phyloP scores from a whole-genome alignment of 2,113 vertebrate genomes.

The Donacobius atricapilla region DNA sequence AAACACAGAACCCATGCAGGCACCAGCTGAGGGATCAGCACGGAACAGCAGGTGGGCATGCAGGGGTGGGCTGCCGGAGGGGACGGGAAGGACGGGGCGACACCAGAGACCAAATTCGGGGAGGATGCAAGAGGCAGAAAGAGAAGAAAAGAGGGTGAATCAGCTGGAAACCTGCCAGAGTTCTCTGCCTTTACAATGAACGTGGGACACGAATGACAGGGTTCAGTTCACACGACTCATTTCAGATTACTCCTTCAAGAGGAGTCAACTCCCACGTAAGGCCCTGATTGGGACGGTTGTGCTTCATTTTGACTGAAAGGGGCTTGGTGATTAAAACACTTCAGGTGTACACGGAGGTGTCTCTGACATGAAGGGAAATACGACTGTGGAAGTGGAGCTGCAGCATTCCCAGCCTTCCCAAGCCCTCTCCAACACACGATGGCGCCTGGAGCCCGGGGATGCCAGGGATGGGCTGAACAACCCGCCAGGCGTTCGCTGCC shows the following conservation, averaged over 20 bases:
- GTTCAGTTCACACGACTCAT: background rate
- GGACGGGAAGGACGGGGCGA: background rate
- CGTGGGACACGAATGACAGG: background rate
- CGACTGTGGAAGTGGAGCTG: background rate
- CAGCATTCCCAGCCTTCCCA: background rate
- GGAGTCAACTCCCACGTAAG: background rate
- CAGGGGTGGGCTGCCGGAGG: background rate
- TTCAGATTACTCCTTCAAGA: background rate
- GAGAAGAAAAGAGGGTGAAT: background rate
- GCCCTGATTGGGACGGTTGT: background rate
- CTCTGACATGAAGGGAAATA: background rate
- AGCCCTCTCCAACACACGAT: conserved; percentile 53
- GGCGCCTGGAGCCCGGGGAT: conserved; percentile 28
- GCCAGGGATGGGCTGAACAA: background rate
- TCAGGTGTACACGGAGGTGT: background rate
- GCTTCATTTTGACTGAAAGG: background rate
- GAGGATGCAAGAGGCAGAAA: background rate
- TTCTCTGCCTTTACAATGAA: background rate
- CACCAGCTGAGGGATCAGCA: background rate
- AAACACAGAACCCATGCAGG: background rate
- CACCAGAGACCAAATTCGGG: background rate
- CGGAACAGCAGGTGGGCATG: rapidly evolving
- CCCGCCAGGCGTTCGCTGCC: background rate
- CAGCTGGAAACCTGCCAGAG: background rate
- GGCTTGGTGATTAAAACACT: background rate